Conservation (phyloP, 1,140 invertebrate genomes). For the Conopomorpha cramerella region DNA sequence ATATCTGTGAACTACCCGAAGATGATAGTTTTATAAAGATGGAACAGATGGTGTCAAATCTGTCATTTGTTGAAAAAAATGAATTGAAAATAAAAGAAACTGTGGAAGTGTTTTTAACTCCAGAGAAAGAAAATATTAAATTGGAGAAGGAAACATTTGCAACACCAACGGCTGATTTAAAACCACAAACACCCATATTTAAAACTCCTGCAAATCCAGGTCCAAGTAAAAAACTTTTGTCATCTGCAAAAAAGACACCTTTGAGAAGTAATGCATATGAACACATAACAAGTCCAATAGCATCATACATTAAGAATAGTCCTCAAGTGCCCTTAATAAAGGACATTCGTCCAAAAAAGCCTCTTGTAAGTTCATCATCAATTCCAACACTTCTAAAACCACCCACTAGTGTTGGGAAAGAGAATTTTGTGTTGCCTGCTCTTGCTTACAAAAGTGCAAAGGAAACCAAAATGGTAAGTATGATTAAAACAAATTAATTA, state of each 20-base stretch:
- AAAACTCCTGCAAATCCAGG: constrained; percentile 22
- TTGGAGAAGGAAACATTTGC: constrained; percentile 2
- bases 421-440: constrained; percentile 23
- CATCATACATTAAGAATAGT: constrained; percentile 30
- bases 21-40: constrained; percentile 28
- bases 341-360: constrained; percentile 29
- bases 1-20: too few species aligned
- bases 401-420: constrained; percentile 12
- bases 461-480: constrained; percentile 29
- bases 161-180: constrained; percentile 10
- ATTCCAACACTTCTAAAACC: constrained; percentile 21
- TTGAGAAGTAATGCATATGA: constrained; percentile 20
- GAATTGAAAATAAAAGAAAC: not conserved
- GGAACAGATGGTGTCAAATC: constrained; percentile 22
- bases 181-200: constrained; percentile 11
- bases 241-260: constrained; percentile 18
- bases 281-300: constrained; percentile 33
- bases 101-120: constrained; percentile 3
- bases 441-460: constrained; percentile 36
- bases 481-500: too few species aligned
- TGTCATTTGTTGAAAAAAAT: too few species aligned
- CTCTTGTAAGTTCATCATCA: constrained; percentile 14
- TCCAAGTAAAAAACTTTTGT: constrained; percentile 14
- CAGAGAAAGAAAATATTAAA: not conserved
- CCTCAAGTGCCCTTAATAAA: constrained; percentile 29